Conservation (phyloP, 2,888 invertebrate genomes). For the Cancer borealis region DNA sequence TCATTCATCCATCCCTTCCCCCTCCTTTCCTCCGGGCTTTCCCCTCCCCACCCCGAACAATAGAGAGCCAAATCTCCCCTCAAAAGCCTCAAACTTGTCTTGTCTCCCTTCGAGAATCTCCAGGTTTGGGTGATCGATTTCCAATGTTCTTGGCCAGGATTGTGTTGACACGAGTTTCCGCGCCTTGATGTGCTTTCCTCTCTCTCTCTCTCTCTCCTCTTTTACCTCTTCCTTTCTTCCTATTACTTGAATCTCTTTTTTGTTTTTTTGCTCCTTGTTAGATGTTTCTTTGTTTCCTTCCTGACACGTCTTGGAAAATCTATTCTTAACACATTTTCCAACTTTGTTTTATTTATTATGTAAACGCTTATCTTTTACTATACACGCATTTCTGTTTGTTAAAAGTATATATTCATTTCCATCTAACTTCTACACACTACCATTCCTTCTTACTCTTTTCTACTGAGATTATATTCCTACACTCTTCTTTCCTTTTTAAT, state of each 20-base stretch:
- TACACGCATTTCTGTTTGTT: too few species aligned
- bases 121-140: slow-evolving; percentile 61
- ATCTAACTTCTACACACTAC: too few species aligned
- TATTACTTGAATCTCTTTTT: neutral
- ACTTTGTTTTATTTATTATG: neutral
- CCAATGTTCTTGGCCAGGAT: slow-evolving; percentile 55
- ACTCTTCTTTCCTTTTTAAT: slow-evolving; percentile 23
- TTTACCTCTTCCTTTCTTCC: slow-evolving; percentile 12
- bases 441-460: too few species aligned
- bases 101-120: slow-evolving; percentile 55
- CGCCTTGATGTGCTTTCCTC: slow-evolving; percentile 35
- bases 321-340: neutral
- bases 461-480: neutral
- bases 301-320: neutral
- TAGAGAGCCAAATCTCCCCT: slow-evolving; percentile 55
- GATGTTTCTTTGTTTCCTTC: neutral
- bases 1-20: neutral
- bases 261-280: neutral
- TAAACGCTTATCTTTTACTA: too few species aligned
- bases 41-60: slow-evolving; percentile 35
- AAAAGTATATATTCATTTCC: neutral
- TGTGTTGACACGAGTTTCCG: slow-evolving; percentile 52
- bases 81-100: slow-evolving; percentile 59
- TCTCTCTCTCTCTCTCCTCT: slow-evolving; percentile 15
- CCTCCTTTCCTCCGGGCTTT: neutral